These are phyloP conservation scores for Leptobrachium leishanense DNA, from an alignment of 2,113 vertebrate species.

Conservation along the genomic window DNA sequence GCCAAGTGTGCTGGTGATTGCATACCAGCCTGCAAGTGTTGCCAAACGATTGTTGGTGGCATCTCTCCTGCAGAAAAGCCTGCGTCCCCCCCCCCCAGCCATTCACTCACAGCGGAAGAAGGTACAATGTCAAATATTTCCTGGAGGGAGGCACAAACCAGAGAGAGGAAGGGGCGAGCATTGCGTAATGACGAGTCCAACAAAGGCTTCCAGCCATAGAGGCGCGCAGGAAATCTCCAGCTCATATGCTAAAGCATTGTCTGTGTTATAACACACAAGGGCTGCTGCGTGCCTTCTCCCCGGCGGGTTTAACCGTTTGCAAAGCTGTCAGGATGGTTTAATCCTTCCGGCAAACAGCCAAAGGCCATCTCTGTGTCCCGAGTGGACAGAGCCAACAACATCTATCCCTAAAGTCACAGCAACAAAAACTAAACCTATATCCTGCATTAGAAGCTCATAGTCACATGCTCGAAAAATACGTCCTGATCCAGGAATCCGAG, in stretches of 20 bases:
- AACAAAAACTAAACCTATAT: too few relatives aligned
- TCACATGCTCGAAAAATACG: too few relatives aligned
- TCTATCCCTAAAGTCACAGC: too few relatives aligned
- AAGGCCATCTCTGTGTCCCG: not conserved
- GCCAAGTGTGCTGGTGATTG: too few relatives aligned
- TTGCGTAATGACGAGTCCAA: not conserved
- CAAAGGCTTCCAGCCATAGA: conserved; percentile 6
- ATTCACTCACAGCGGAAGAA: conserved; percentile 17
- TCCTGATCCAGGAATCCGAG: too few relatives aligned
- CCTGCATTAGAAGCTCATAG: too few relatives aligned
- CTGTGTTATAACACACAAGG: not conserved
- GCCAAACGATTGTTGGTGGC: too few relatives aligned
- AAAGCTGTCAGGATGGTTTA: not conserved
- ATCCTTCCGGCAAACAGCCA: not conserved
- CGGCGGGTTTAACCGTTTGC: not conserved
- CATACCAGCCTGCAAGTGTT: too few relatives aligned
- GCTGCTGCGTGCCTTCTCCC: not conserved
- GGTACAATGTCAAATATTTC: conserved; percentile 25
- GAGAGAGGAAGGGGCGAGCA: not conserved
- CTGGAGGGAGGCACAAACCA: not conserved
- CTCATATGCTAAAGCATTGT: conserved; percentile 1
- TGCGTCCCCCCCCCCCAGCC: not conserved
- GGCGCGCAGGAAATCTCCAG: conserved; percentile 14
- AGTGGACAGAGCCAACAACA: too few relatives aligned
- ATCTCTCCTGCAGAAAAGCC: not conserved